phyloP scores from a whole-genome alignment of 2,888 invertebrate species.

The Ceramica pisi region DNA sequence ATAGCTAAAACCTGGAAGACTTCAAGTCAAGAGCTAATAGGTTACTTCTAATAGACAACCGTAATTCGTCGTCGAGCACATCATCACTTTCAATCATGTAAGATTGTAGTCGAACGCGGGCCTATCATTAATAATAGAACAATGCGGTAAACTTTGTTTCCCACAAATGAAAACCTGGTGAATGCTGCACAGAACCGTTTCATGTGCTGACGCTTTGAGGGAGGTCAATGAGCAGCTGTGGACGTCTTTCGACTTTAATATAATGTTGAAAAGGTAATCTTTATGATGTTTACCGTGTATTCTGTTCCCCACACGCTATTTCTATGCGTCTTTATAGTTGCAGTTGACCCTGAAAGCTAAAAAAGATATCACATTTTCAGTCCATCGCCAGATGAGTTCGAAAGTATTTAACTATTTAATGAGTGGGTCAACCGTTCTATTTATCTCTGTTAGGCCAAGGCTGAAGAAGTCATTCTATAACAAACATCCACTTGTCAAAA shows the following conservation, averaged over 20 bases:
- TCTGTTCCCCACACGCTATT: neutral
- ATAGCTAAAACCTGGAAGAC: too few relatives aligned
- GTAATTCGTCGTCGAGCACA: too few relatives aligned
- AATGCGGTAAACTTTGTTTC: neutral
- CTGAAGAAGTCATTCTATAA: constrained; percentile 31
- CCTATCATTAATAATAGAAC: neutral
- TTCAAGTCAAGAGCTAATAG: too few relatives aligned
- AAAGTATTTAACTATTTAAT: constrained; percentile 2
- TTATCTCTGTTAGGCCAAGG: constrained; percentile 33
- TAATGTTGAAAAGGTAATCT: neutral
- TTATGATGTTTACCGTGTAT: neutral
- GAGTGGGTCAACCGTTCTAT: constrained; percentile 10
- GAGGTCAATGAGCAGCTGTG: neutral
- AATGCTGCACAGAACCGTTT: neutral
- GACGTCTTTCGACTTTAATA: neutral
- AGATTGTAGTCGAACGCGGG: too few relatives aligned
- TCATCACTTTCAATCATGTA: too few relatives aligned
- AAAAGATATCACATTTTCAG: neutral
- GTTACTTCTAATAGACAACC: too few relatives aligned
- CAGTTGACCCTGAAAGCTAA: neutral
- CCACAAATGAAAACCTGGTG: neutral
- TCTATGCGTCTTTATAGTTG: too few relatives aligned
- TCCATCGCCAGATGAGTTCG: constrained; percentile 5
- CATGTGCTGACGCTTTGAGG: neutral
- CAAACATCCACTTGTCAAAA: constrained; percentile 42